phyloP scores from a whole-genome alignment of 2,113 vertebrate species.

The Pterocles burchelli region DNA sequence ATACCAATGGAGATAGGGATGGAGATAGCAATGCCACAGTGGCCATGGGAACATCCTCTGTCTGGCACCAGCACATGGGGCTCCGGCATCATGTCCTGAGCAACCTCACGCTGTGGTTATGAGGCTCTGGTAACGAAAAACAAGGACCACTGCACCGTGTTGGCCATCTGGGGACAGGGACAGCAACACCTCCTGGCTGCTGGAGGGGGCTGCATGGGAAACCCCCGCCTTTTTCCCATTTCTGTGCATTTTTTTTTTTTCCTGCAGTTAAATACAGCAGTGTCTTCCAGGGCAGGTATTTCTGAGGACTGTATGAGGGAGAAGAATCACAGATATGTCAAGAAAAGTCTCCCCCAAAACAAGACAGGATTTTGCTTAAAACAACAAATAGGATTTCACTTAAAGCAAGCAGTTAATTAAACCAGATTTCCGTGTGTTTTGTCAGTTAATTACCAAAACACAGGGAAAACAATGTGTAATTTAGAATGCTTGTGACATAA shows the following conservation, averaged over 20 bases:
- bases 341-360: not conserved
- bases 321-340: rapidly evolving
- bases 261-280: rapidly evolving
- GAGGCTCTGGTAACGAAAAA: not conserved
- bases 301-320: not conserved
- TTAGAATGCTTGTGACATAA: not conserved
- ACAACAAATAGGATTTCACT: not conserved
- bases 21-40: rapidly evolving
- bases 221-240: not conserved
- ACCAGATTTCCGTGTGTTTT: not conserved
- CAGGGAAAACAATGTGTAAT: not conserved
- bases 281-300: not conserved
- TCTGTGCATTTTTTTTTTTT: rapidly evolving
- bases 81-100: rapidly evolving
- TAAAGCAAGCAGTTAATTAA: not conserved
- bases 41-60: not conserved
- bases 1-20: not conserved
- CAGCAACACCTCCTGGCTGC: not conserved
- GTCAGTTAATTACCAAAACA: not conserved
- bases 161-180: not conserved
- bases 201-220: not conserved
- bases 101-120: rapidly evolving
- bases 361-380: not conserved
- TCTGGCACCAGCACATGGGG: rapidly evolving
- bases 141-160: rapidly evolving